A percentile compares a stretch with the other conserved stretches of the same genome.
phyloP scores from a whole-genome alignment of 2,888 invertebrate genomes.

The Noctua janthe region DNA sequence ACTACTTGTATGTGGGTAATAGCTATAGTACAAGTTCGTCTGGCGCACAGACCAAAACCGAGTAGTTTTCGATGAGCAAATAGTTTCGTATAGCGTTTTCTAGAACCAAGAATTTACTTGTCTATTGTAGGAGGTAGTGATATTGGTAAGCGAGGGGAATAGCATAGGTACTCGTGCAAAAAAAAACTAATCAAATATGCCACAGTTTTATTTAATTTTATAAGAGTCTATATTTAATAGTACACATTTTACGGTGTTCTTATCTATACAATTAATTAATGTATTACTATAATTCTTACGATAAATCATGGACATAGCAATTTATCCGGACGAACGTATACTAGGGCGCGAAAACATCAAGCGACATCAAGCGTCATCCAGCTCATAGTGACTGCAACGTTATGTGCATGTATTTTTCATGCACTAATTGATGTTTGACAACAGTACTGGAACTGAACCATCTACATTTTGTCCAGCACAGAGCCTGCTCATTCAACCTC shows the following conservation, averaged over 20 bases:
- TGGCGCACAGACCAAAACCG: neutral
- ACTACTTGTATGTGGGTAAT: too few species aligned
- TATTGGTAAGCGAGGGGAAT: neutral
- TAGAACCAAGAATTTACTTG: neutral
- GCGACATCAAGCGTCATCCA: neutral
- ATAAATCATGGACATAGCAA: slow-evolving; percentile 39
- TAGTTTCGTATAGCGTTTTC: neutral
- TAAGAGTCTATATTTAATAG: slow-evolving; percentile 58
- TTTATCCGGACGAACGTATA: slow-evolving; percentile 32
- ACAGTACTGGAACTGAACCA: neutral
- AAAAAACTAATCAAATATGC: slow-evolving; percentile 45
- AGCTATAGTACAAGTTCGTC: neutral
- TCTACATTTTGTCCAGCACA: neutral
- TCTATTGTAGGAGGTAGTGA: neutral
- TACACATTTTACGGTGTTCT: slow-evolving; percentile 58
- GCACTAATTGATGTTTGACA: neutral
- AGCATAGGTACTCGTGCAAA: neutral
- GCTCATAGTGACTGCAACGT: neutral
- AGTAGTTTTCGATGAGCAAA: too few species aligned
- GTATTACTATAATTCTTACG: slow-evolving; percentile 47
- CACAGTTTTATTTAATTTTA: slow-evolving; percentile 62
- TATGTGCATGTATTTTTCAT: neutral
- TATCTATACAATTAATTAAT: slow-evolving; percentile 56
- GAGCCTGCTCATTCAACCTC: neutral
- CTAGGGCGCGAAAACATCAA: neutral